Evolutionary conservation across 1,140 invertebrate species (phyloP), one percentile per base, ranked within the genome.

Genomic region (Paracyclopina nana): DNA sequence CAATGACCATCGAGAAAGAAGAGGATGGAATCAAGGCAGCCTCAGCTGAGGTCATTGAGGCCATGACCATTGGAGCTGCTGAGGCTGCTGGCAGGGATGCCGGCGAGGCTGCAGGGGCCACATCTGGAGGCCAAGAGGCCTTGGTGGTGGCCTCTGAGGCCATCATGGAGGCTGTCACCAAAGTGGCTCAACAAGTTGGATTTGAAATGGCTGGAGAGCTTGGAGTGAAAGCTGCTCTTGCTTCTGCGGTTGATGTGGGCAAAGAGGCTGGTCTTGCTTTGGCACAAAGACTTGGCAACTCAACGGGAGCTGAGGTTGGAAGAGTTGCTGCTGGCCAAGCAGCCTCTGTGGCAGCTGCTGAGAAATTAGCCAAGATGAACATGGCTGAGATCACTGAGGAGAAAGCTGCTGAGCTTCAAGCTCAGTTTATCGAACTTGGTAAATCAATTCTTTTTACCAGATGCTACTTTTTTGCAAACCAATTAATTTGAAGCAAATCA

Each of bases 1-100:
- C 50, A 2, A 45, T 52, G 38, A 52, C 42, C 9, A 44, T 52
- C 20, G 50, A 52, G 18, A 52, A 52, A 29, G 16, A 44, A 25
- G 50, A 52, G 43, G 50, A 52, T 45, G 31, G 11, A n/a, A 38
- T 52, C n/a, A 52, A 52, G 25, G 50, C 50, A 8, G 50, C 50
- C 6, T 52, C 50, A n/a, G 50, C 50, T 26, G 50, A 52, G 50
- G 40, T 52, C 16, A 44, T 52, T 29, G 50, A 52, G 34, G 50
- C 50, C 4, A 12, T 52, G 22, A 52, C 50, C 16, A 38, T 52
- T 52, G 50, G 50, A 4, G 40, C 40, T 2, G 31, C 50, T 46
- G 38, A 52, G 20, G 24, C 16, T 8, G 18, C 18, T 46, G 50
- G 50, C 2, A 38, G 30, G 6, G 50, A 52, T 9, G 50, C 50